These are phyloP conservation scores for Dasyprocta punctata DNA, from an alignment of 2,113 vertebrate species.

Conservation along the genomic window DNA sequence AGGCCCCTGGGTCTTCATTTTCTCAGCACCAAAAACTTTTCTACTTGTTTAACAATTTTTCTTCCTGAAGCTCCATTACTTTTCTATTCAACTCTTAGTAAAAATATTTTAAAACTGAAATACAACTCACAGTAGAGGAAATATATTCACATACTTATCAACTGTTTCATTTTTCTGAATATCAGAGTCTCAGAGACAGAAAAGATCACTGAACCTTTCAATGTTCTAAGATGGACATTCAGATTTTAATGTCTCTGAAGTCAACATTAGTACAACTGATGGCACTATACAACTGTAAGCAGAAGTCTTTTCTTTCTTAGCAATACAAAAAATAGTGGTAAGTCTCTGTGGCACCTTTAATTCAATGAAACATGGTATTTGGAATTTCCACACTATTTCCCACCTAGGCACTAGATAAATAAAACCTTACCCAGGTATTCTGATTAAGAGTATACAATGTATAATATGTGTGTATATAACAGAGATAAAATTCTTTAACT, in stretches of 20 bases:
- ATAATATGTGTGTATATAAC: not conserved
- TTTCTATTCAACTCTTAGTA: constrained; percentile 28
- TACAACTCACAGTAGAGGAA: constrained; percentile 38
- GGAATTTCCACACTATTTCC: not conserved
- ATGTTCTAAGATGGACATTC: constrained; percentile 14
- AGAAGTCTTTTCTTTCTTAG: constrained; percentile 23
- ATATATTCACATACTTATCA: not conserved
- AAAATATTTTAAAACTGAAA: constrained; percentile 37
- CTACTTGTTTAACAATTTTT: constrained; percentile 29
- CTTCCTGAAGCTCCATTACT: not conserved
- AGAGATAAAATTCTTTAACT: constrained; percentile 43
- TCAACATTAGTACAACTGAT: not conserved
- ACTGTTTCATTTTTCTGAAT: constrained; percentile 39
- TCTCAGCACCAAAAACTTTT: not conserved
- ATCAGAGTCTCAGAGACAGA: not conserved
- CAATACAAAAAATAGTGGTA: not conserved
- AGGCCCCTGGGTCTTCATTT: not conserved
- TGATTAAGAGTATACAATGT: constrained; percentile 11
- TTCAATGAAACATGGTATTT: constrained; percentile 49
- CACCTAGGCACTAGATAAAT: constrained; percentile 17
- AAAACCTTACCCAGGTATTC: not conserved
- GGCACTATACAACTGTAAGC: not conserved
- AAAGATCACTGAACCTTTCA: constrained; percentile 35
- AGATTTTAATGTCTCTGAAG: constrained; percentile 34
- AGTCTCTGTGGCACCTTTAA: not conserved